phyloP scores from a whole-genome alignment of 1,140 invertebrate species.

The Saccostrea glomerata region DNA sequence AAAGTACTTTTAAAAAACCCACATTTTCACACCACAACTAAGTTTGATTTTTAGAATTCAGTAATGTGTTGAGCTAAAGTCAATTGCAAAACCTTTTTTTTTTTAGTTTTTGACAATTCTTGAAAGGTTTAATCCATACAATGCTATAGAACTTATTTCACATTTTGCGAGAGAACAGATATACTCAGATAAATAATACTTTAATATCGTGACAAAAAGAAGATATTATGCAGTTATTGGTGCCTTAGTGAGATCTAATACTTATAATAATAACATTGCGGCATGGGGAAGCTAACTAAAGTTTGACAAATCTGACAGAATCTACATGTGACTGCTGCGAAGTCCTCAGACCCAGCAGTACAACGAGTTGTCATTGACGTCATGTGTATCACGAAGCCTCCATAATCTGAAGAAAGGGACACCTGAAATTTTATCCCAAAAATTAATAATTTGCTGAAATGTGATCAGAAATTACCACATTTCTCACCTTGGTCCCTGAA shows the following conservation, averaged over 20 bases:
- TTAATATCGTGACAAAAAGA: no score
- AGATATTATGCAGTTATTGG: no score
- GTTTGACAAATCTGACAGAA: neutral
- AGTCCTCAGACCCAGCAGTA: neutral
- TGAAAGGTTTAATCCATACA: no score
- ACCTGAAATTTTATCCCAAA: slow-evolving; percentile 15
- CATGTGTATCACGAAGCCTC: neutral
- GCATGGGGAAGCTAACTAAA: neutral
- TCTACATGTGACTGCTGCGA: neutral
- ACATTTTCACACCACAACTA: no score
- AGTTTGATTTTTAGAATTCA: no score
- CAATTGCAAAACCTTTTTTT: no score
- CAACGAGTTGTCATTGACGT: neutral
- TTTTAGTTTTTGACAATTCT: no score
- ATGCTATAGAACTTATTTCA: no score
- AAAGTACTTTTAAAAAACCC: no score
- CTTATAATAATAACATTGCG: neutral
- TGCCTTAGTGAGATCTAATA: neutral
- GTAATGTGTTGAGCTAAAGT: no score
- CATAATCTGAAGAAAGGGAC: neutral
- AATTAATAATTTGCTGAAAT: slow-evolving; percentile 21
- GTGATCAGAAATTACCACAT: neutral
- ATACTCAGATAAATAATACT: no score
- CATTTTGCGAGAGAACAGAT: no score
- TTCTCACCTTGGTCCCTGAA: neutral